phyloP scores from a whole-genome alignment of 2,888 invertebrate genomes.

The Chymomyza procnemis region DNA sequence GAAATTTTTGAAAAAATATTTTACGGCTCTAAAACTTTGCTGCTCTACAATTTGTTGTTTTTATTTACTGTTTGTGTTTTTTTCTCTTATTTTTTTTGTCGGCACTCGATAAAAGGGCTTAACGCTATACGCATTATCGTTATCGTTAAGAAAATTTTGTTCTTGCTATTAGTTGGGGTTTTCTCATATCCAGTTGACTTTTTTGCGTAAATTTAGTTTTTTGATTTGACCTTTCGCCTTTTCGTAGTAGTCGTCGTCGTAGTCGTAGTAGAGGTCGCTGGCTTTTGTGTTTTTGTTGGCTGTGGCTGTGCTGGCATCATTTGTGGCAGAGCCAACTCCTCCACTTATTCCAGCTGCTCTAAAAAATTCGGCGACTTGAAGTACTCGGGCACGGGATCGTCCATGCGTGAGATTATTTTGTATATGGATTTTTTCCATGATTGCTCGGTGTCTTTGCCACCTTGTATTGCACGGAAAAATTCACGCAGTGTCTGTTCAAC shows the following conservation, averaged over 20 bases:
- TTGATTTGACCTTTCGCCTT: slow-evolving; percentile 59
- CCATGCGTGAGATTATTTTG: slow-evolving; percentile 99
- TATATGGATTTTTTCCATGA: slow-evolving; percentile 99
- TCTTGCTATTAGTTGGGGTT: slow-evolving; percentile 19
- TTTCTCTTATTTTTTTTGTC: slow-evolving; percentile 80
- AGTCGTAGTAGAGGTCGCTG: slow-evolving; percentile 50
- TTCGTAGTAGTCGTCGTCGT: slow-evolving; percentile 52
- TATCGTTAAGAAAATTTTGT: slow-evolving; percentile 10
- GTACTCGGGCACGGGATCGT: slow-evolving; percentile 99
- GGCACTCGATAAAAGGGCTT: slow-evolving; percentile 80
- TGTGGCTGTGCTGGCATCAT: slow-evolving; percentile 36
- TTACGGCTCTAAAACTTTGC: slow-evolving; percentile 47
- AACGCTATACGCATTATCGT: slow-evolving; percentile 75
- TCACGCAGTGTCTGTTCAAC: slow-evolving; percentile 98
- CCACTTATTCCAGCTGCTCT: slow-evolving; percentile 93
- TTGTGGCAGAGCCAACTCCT: slow-evolving; percentile 64
- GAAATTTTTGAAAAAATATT: slow-evolving; percentile 17
- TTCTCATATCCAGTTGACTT: slow-evolving; percentile 61
- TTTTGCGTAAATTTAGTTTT: slow-evolving; percentile 67
- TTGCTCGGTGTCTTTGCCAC: slow-evolving; percentile 97
- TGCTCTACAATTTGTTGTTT: slow-evolving; percentile 44
- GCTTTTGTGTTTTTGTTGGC: slow-evolving; percentile 25
- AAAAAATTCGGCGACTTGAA: slow-evolving; percentile 99
- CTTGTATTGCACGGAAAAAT: slow-evolving; percentile 98
- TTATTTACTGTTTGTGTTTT: slow-evolving; percentile 44